Evolutionary conservation across 2,113 vertebrate species (phyloP).

Genomic region (Odocoileus virginianus): DNA sequence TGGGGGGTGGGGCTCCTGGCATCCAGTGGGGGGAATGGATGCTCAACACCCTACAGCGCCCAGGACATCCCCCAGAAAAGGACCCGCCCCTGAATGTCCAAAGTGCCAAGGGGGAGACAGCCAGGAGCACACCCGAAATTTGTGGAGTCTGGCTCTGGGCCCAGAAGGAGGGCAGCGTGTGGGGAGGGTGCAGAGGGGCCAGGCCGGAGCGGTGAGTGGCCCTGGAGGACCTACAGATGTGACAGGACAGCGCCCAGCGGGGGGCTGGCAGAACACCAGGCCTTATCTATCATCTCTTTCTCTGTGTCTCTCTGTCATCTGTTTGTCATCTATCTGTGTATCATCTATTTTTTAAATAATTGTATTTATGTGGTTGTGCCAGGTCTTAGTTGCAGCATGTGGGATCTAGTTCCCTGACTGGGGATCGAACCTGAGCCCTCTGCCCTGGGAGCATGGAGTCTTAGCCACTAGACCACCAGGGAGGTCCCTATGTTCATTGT

Average conservation of each 20-base stretch:
- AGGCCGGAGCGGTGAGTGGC: neutral
- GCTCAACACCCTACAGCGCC: neutral
- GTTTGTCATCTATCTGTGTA: neutral
- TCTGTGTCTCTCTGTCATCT: neutral
- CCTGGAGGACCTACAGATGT: no score
- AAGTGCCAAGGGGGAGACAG: neutral
- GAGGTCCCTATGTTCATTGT: neutral
- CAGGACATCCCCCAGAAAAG: neutral
- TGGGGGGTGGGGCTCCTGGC: neutral
- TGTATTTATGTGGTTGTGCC: neutral
- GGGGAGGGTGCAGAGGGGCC: neutral
- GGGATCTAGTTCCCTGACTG: neutral
- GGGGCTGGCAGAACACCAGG: neutral
- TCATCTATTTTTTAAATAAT: neutral
- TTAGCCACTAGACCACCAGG: neutral
- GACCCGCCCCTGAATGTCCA: rapidly evolving
- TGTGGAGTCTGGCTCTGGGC: neutral
- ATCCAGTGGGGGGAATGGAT: neutral
- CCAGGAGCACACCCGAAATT: neutral
- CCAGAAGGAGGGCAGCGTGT: neutral
- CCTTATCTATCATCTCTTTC: neutral
- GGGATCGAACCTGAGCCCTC: neutral
- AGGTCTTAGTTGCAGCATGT: neutral
- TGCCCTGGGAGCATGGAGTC: neutral
- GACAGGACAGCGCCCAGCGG: rapidly evolving